Evolutionary conservation across 2,888 invertebrate species (phyloP).

Genomic region (Ornithoptera alexandrae): DNA sequence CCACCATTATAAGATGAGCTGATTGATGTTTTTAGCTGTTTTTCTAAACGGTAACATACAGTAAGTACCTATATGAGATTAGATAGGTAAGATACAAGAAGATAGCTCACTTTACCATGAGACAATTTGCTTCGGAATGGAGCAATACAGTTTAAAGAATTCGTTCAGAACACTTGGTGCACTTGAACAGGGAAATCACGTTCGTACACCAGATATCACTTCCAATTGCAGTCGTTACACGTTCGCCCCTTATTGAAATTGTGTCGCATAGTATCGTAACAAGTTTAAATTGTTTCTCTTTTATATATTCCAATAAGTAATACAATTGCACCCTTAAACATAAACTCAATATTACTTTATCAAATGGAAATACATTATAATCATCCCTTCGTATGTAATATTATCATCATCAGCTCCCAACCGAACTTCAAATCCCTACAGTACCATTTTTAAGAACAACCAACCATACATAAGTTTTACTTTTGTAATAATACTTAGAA

Average conservation of each 20-base stretch:
- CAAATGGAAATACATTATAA: too few species aligned
- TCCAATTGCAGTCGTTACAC: conserved; percentile 43
- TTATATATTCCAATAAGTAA: not conserved
- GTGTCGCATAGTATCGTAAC: conserved; percentile 37
- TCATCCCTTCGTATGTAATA: too few species aligned
- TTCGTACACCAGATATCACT: conserved; percentile 36
- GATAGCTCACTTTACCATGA: not conserved
- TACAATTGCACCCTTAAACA: not conserved
- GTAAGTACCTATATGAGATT: too few species aligned
- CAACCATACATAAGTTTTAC: too few species aligned
- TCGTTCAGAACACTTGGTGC: conserved; percentile 4
- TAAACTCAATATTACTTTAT: not conserved
- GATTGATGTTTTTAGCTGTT: too few species aligned
- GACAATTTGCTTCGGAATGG: not conserved
- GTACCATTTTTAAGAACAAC: too few species aligned
- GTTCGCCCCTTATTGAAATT: conserved; percentile 25
- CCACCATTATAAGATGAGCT: too few species aligned
- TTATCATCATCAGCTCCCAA: too few species aligned
- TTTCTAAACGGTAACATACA: too few species aligned
- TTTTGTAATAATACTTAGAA: too few species aligned
- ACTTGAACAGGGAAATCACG: conserved; percentile 17
- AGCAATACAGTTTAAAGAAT: conserved; percentile 4
- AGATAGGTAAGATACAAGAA: too few species aligned
- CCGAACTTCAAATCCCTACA: too few species aligned
- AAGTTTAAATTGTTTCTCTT: conserved; percentile 28